phyloP scores from a whole-genome alignment of 2,888 invertebrate genomes.

The Agonopterix subpropinquella region DNA sequence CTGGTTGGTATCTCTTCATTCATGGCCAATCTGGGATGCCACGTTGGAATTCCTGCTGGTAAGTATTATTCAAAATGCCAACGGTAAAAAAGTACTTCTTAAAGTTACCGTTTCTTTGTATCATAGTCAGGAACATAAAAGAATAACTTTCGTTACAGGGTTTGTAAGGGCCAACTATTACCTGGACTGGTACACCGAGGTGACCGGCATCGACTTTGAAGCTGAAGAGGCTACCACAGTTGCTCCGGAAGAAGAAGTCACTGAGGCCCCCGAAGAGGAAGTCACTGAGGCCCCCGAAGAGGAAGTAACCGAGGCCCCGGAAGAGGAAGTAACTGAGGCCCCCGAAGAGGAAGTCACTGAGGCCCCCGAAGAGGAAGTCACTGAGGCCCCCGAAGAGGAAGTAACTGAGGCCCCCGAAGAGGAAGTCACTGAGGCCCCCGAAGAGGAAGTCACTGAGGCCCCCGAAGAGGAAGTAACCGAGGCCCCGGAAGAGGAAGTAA shows the following conservation, averaged over 20 bases:
- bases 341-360: not conserved
- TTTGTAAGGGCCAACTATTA: slow-evolving; percentile 46
- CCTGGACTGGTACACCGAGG: slow-evolving; percentile 33
- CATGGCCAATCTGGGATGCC: slow-evolving; percentile 49
- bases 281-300: not conserved
- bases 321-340: not conserved
- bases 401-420: not conserved
- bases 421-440: not conserved
- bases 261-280: not conserved
- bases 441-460: not conserved
- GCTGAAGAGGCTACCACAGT: slow-evolving; percentile 1
- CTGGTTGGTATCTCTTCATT: slow-evolving; percentile 54
- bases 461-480: not conserved
- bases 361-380: not conserved
- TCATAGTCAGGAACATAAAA: not conserved
- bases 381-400: not conserved
- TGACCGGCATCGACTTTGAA: slow-evolving; percentile 39
- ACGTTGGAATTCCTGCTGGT: slow-evolving; percentile 50
- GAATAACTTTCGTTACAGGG: slow-evolving; percentile 19
- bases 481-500: slow-evolving; percentile 1
- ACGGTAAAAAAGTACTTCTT: not conserved
- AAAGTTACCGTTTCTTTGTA: too few relatives aligned
- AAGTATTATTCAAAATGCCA: slow-evolving; percentile 10
- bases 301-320: not conserved
- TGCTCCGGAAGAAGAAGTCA: not conserved